phyloP scores from a whole-genome alignment of 2,888 invertebrate genomes.

The Lasioglossum calceatum region DNA sequence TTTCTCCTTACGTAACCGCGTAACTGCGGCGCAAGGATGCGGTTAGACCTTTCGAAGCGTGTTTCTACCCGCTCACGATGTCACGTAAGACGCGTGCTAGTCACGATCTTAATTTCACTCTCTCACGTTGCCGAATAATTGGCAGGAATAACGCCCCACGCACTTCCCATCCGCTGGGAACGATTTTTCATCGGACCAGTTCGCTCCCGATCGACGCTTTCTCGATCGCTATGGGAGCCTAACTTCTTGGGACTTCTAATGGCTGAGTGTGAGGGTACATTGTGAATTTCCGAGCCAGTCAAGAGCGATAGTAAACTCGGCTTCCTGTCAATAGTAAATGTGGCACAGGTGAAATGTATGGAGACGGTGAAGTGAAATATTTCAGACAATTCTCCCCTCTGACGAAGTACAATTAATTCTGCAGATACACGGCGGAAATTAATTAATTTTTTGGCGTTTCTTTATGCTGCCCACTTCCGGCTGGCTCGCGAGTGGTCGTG shows the following conservation, averaged over 20 bases:
- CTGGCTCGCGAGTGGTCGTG: conserved; percentile 13
- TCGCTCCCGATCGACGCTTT: neutral
- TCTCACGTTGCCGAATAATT: conserved; percentile 57
- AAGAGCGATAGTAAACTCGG: neutral
- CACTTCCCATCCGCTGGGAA: conserved; percentile 24
- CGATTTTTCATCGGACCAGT: conserved; percentile 1
- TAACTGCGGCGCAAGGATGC: conserved; percentile 73
- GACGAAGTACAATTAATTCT: neutral
- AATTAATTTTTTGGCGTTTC: conserved; percentile 15
- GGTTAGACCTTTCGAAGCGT: conserved; percentile 74
- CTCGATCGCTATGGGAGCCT: neutral
- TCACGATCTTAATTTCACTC: conserved; percentile 73
- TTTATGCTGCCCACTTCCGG: neutral
- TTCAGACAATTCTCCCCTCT: neutral
- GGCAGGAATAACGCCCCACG: conserved; percentile 22
- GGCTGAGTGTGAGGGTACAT: too few species aligned
- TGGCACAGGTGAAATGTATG: neutral
- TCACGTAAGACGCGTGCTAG: conserved; percentile 70
- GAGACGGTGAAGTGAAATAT: neutral
- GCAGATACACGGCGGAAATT: neutral
- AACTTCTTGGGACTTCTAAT: too few species aligned
- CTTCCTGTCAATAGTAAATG: neutral
- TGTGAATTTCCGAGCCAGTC: too few species aligned
- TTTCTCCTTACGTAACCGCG: conserved; percentile 71
- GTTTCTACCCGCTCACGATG: conserved; percentile 63